These are phyloP conservation scores for Paragorgia papillata DNA, from an alignment of 92 coral and sea anemone genomes.

Conservation along the genomic window DNA sequence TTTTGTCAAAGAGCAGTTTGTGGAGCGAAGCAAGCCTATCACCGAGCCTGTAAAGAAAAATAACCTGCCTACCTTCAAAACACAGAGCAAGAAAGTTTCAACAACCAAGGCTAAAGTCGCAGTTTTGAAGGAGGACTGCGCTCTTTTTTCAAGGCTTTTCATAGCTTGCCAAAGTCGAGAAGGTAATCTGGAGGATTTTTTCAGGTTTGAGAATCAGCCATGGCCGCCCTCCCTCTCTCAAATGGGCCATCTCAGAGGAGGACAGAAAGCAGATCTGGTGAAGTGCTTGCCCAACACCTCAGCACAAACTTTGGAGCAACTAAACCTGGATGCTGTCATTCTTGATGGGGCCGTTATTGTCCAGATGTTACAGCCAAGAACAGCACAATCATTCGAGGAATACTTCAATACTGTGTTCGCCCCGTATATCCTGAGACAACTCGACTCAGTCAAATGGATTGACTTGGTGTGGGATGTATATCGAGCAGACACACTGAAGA, in stretches of 20 bases:
- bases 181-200: conserved; percentile 57
- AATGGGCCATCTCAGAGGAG: too few relatives aligned
- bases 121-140: conserved; percentile 57
- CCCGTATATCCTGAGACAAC: conserved; percentile 58
- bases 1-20: too few relatives aligned
- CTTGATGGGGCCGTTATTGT: conserved; percentile 67
- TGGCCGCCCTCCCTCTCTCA: conserved; percentile 65
- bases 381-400: conserved; percentile 58
- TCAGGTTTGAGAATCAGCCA: conserved; percentile 62
- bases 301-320: too few relatives aligned
- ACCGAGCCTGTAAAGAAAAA: too few relatives aligned
- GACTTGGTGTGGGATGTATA: conserved; percentile 63
- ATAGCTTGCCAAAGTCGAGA: conserved; percentile 60
- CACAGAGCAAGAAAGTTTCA: conserved; percentile 27
- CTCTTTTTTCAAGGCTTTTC: conserved; percentile 55
- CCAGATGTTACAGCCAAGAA: conserved; percentile 58
- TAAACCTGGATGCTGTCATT: too few relatives aligned
- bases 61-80: conserved; percentile 27
- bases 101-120: conserved; percentile 57
- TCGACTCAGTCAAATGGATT: conserved; percentile 53
- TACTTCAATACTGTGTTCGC: conserved; percentile 50
- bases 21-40: conserved; percentile 39
- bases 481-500: conserved; percentile 57
- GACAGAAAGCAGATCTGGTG: too few relatives aligned
- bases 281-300: conserved; percentile 47